Conservation (phyloP, 2,113 vertebrate species). For the Dasyurus viverrinus region DNA sequence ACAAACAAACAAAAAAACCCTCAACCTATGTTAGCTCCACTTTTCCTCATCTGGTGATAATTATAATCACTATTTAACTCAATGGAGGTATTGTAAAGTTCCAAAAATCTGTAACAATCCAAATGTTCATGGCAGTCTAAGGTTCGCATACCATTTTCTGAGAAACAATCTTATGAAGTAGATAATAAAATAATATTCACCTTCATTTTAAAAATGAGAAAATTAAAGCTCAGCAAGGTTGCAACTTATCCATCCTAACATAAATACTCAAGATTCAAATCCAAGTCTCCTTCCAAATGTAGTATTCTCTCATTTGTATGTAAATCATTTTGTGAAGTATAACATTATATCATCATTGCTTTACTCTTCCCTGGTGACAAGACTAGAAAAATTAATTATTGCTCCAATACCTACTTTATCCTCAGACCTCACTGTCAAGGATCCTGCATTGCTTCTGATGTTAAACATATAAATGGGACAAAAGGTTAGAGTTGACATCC, state of each 20-base stretch:
- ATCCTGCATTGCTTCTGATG: not conserved
- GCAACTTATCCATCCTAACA: not conserved
- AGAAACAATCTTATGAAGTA: not conserved
- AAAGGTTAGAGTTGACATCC: not conserved
- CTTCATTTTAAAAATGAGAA: not conserved
- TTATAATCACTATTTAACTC: not conserved
- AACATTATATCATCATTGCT: not conserved
- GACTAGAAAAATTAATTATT: not conserved
- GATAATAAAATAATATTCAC: not conserved
- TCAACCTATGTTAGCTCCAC: not conserved
- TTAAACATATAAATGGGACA: accelerated
- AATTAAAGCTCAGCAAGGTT: not conserved
- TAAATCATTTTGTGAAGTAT: not conserved
- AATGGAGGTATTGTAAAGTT: not conserved
- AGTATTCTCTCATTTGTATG: not conserved
- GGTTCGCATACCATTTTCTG: not conserved
- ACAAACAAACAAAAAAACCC: no score
- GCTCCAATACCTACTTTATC: not conserved
- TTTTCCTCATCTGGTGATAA: not conserved
- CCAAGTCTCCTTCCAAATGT: not conserved
- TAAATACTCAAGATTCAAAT: not conserved
- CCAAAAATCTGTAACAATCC: not conserved
- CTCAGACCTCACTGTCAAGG: not conserved
- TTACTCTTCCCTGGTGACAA: not conserved
- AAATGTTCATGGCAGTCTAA: not conserved